Evolutionary conservation across 2,113 vertebrate species (phyloP).

Genomic region (Brachypodius melanocephalos): DNA sequence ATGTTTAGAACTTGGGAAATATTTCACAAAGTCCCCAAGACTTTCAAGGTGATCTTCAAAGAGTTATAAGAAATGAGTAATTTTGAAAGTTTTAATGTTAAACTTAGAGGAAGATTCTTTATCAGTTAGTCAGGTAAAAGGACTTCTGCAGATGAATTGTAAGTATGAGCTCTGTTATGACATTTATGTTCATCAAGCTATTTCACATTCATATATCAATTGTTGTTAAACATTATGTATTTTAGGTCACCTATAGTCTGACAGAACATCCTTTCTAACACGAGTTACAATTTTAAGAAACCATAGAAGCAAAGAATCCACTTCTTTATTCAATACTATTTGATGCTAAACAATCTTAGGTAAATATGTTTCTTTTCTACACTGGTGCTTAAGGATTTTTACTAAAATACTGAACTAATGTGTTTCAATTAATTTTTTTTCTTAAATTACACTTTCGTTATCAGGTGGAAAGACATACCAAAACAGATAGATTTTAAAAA

Average conservation of each 20-base stretch:
- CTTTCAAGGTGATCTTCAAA: slow-evolving; percentile 38
- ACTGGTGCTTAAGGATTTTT: not conserved
- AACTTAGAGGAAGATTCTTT: not conserved
- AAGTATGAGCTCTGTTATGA: not conserved
- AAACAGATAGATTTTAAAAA: not conserved
- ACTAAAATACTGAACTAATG: not conserved
- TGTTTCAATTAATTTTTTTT: not conserved
- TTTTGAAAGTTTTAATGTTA: not conserved
- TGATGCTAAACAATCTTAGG: not conserved
- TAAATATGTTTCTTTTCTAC: not conserved
- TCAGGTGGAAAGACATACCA: not conserved
- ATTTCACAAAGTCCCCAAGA: not conserved
- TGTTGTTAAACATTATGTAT: not conserved
- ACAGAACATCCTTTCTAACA: not conserved
- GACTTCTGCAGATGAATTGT: not conserved
- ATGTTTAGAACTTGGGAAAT: slow-evolving; percentile 25
- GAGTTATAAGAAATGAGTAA: not conserved
- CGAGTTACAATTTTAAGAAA: not conserved
- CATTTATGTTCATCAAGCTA: not conserved
- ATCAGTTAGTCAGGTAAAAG: not conserved
- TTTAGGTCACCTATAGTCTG: not conserved
- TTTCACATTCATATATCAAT: not conserved
- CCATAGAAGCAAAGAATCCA: not conserved
- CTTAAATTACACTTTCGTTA: not conserved
- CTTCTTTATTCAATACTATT: not conserved